A percentile compares a stretch with the other conserved stretches of the same genome.
Conservation (phyloP, 2,888 invertebrate genomes). For the Drosophila hamatofila region DNA sequence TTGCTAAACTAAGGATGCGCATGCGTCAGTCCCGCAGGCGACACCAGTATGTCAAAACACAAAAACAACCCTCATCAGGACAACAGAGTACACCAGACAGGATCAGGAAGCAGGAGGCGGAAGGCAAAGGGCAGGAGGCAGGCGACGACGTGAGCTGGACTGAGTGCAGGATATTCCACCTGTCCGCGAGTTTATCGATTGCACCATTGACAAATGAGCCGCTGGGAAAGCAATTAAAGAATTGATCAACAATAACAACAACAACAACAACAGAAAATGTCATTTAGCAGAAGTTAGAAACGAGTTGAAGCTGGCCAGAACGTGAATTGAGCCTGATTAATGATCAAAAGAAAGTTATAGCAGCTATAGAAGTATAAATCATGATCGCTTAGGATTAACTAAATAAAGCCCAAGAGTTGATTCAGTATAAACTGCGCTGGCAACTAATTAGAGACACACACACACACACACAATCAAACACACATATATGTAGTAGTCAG, state of each 20-base stretch:
- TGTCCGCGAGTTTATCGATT: conserved; percentile 80
- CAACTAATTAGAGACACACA: conserved; percentile 68
- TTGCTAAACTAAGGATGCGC: conserved; percentile 45
- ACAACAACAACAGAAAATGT: conserved; percentile 2
- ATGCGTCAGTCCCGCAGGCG: conserved; percentile 30
- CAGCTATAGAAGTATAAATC: conserved; percentile 67
- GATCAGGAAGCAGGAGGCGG: not conserved
- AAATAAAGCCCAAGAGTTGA: conserved; percentile 10
- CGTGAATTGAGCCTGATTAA: conserved; percentile 55
- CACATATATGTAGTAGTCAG: not conserved
- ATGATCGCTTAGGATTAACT: conserved; percentile 58
- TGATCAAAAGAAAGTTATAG: conserved; percentile 30
- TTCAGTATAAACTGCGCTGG: conserved; percentile 13
- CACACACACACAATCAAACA: conserved; percentile 33
- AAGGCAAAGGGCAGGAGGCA: conserved; percentile 4
- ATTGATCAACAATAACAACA: conserved; percentile 54
- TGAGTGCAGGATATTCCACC: conserved; percentile 73
- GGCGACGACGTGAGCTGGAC: conserved; percentile 28
- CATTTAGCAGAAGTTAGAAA: conserved; percentile 21
- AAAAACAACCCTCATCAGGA: conserved; percentile 49
- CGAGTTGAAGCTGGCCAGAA: conserved; percentile 26
- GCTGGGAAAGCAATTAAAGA: conserved; percentile 82
- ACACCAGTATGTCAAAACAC: conserved; percentile 21
- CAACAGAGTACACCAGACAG: not conserved
- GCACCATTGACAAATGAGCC: conserved; percentile 81